A percentile compares a stretch with the other conserved stretches of the same genome.
Evolutionary conservation across 2,888 invertebrate genomes (phyloP).

Genomic region (Tipula helvola): DNA sequence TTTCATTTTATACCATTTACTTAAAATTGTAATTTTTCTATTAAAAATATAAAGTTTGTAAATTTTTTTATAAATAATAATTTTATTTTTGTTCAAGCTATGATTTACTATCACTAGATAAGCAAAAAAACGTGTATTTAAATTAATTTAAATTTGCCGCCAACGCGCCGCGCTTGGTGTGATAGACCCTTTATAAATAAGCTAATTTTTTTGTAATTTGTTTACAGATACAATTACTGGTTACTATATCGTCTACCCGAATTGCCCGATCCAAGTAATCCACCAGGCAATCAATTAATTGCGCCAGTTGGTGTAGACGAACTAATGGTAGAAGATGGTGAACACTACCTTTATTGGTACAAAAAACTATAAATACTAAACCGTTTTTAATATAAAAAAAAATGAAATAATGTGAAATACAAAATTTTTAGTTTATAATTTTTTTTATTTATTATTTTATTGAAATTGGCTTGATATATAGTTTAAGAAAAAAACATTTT

Average conservation of each 20-base stretch:
- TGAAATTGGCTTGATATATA: not conserved
- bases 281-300: slow-evolving; percentile 76
- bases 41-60: too few relatives aligned
- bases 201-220: not conserved
- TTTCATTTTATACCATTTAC: too few relatives aligned
- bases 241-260: slow-evolving; percentile 70
- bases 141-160: too few relatives aligned
- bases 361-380: slow-evolving; percentile 62
- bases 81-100: too few relatives aligned
- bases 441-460: not conserved
- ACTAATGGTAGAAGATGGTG: slow-evolving; percentile 72
- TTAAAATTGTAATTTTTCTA: too few relatives aligned
- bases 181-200: too few relatives aligned
- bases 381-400: not conserved
- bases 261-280: slow-evolving; percentile 64
- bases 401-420: not conserved
- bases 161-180: too few relatives aligned
- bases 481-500: not conserved
- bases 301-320: slow-evolving; percentile 85
- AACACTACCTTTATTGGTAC: slow-evolving; percentile 86
- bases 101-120: too few relatives aligned
- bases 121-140: too few relatives aligned
- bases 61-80: too few relatives aligned
- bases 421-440: not conserved
- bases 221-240: slow-evolving; percentile 72